phyloP scores from a whole-genome alignment of 2,888 invertebrate species.

The Pomacea canaliculata region DNA sequence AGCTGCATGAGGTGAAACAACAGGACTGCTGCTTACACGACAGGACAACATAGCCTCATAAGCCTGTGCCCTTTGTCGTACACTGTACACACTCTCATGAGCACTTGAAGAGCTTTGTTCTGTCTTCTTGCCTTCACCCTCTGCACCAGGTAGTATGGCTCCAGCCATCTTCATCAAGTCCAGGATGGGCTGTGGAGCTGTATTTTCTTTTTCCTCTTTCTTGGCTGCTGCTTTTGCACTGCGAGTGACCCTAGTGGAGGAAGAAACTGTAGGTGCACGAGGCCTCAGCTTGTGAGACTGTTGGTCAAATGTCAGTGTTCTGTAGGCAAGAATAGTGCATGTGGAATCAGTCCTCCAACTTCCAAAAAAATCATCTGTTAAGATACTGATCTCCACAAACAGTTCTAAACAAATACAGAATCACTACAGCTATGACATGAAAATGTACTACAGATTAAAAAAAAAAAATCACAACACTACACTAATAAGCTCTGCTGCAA shows the following conservation, averaged over 20 bases:
- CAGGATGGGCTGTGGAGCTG: neutral
- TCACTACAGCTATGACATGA: too few species aligned
- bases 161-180: neutral
- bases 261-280: neutral
- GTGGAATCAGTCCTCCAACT: too few species aligned
- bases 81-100: neutral
- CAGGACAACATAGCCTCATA: slow-evolving; percentile 19
- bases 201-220: slow-evolving; percentile 6
- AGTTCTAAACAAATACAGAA: too few species aligned
- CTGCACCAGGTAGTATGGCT: neutral
- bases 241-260: slow-evolving; percentile 9
- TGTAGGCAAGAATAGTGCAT: too few species aligned
- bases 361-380: neutral
- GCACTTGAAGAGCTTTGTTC: neutral
- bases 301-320: too few species aligned
- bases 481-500: too few species aligned
- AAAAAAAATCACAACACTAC: too few species aligned
- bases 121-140: neutral
- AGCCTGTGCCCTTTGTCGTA: slow-evolving; percentile 9
- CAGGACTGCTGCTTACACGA: slow-evolving; percentile 6
- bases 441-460: too few species aligned
- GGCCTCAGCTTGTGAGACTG: neutral
- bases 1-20: neutral
- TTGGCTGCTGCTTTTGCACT: neutral
- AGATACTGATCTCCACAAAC: too few species aligned